phyloP scores from a whole-genome alignment of 2,113 vertebrate species.

The Lophochroa leadbeateri region DNA sequence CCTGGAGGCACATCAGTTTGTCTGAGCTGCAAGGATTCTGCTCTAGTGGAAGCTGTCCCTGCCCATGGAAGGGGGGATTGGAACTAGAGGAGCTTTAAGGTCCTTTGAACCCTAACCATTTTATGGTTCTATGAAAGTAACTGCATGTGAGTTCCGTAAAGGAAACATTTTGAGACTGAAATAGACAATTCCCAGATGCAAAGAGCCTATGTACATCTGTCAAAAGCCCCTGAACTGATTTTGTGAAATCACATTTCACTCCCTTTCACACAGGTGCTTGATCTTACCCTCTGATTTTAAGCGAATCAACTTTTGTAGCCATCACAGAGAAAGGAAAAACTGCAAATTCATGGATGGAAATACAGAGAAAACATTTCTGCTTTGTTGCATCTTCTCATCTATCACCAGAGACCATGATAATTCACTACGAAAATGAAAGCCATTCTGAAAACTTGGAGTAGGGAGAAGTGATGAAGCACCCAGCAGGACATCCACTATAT shows the following conservation, averaged over 20 bases:
- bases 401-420: background rate
- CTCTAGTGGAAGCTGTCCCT: background rate
- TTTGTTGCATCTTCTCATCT: background rate
- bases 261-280: background rate
- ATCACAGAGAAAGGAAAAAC: background rate
- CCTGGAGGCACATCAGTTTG: too few relatives aligned
- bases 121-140: background rate
- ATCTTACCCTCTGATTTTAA: background rate
- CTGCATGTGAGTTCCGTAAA: background rate
- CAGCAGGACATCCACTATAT: background rate
- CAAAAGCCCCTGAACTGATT: background rate
- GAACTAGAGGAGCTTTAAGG: background rate
- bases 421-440: background rate
- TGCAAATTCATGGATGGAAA: accelerated
- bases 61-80: background rate
- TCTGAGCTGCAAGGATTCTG: too few relatives aligned
- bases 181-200: background rate
- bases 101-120: background rate
- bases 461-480: background rate
- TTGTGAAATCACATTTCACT: background rate
- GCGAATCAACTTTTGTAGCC: background rate
- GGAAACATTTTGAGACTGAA: background rate
- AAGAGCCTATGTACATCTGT: background rate
- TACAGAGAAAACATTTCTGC: background rate
- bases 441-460: background rate